These are phyloP conservation scores for Spermophilus dauricus DNA, from an alignment of 2,113 vertebrate genomes.

Conservation along the genomic window DNA sequence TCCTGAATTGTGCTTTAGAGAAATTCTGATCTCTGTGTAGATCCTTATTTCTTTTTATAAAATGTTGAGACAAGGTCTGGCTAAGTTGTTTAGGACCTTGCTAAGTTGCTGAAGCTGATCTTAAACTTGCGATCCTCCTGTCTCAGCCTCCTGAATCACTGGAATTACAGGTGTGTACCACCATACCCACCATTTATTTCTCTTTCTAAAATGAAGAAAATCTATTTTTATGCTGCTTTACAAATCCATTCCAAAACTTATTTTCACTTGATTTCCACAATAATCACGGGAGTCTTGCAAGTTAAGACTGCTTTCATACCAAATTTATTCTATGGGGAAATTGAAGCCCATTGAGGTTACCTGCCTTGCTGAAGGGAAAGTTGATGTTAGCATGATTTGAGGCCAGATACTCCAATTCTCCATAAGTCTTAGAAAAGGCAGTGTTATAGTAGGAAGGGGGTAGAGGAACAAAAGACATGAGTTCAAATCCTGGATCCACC, in stretches of 20 bases:
- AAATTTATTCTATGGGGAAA: background rate
- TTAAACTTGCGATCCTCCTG: no score
- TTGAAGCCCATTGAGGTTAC: background rate
- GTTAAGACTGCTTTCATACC: background rate
- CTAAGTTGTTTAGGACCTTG: no score
- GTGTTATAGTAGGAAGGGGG: background rate
- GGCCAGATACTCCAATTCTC: background rate
- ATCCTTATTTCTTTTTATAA: background rate
- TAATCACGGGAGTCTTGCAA: background rate
- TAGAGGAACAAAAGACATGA: background rate
- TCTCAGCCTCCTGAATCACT: no score
- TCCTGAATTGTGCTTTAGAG: background rate
- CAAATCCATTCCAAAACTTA: background rate
- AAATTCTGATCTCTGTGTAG: background rate
- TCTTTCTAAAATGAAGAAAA: background rate
- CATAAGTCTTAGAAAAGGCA: background rate
- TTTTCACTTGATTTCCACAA: slow-evolving; percentile 37
- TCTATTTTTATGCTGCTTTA: slow-evolving; percentile 9
- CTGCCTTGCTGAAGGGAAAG: background rate
- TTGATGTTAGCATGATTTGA: background rate
- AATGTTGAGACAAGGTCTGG: no score
- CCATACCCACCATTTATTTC: no score
- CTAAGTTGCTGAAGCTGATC: no score
- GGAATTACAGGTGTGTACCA: no score
- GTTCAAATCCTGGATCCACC: slow-evolving; percentile 3